A percentile compares a stretch with the other conserved stretches of the same genome.
Evolutionary conservation across 2,113 vertebrate genomes (phyloP).

Genomic region (Limnothrissa miodon): DNA sequence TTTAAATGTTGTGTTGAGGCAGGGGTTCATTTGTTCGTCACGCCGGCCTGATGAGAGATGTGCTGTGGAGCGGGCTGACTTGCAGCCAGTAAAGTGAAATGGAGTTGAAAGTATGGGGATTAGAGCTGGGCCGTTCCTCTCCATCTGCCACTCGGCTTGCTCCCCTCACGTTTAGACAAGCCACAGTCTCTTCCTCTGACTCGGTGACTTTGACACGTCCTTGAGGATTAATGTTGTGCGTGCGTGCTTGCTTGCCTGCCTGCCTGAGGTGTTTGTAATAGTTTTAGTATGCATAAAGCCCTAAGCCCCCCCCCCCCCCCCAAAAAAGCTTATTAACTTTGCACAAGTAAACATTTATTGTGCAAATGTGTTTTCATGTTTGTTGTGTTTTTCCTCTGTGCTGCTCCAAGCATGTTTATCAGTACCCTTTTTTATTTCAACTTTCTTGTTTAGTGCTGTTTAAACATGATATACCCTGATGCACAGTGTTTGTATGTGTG

Average conservation of each 20-base stretch:
- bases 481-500: neutral
- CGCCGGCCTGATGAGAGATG: neutral
- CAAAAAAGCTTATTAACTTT: neutral
- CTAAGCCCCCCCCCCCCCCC: neutral
- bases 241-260: neutral
- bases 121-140: neutral
- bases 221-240: neutral
- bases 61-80: neutral
- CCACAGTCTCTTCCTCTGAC: neutral
- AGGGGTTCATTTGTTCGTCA: neutral
- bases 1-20: conserved; percentile 40
- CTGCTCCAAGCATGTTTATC: neutral
- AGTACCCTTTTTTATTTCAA: neutral
- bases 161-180: neutral
- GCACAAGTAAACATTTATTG: neutral
- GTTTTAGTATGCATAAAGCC: neutral
- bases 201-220: neutral
- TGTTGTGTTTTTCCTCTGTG: neutral
- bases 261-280: neutral
- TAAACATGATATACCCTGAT: neutral
- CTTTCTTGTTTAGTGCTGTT: neutral
- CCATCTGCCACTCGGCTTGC: neutral
- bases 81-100: neutral
- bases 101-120: neutral
- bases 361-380: neutral